Base-by-base conservation (phyloP, 2,113 vertebrate species). In the Amphilophus citrinellus region DNA sequence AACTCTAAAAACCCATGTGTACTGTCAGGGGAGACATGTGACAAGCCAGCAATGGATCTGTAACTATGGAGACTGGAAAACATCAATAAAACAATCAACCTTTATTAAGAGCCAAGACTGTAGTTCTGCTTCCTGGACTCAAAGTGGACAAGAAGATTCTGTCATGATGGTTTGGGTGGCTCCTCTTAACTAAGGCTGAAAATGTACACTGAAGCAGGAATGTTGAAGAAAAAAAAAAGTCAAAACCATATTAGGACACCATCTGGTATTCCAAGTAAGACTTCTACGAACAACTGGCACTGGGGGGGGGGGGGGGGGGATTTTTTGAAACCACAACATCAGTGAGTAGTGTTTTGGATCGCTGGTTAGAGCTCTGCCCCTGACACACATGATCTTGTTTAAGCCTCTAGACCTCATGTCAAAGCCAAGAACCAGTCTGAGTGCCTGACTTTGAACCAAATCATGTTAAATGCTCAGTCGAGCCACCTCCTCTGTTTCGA, bases 231-330 rank as follows among this genome's bases (percentile, higher is more conserved):
- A 11, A 42, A 42, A 42, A 42, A 42, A 65, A 32, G 42, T 60
- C n/a, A 59, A 85, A 82, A 8, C 68, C 87, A 87, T 91, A 91
- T 90, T 87, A 91, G 84, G 87, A 87, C 68, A 89, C 81, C 85
- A 88, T 90, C 77, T 87, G 89, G 80, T 76, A 56, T 50, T 63
- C 17, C 2, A 80, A 76, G 83, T 58, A 62, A 66, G 47, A 90
- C 83, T 84, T 92, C 91, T 85, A 86, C 75, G 83, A 92, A 91
- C 77, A 85, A 89, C 89, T 87, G 90, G 89, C 66, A 87, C 80
- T 10, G 39, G 35, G 68, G 76, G 59, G 58, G 27, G 10, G 62
- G 76, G 59, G 58, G 27, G 39, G 42, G 68, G 76, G 59, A 20
- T 44, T 66, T 44, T 73, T 78, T 83, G 76, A 89, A 84, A 78